A percentile compares a stretch with the other conserved stretches of the same genome.
Conservation (phyloP, 2,888 invertebrate genomes). For the Tanytarsus gracilentus region DNA sequence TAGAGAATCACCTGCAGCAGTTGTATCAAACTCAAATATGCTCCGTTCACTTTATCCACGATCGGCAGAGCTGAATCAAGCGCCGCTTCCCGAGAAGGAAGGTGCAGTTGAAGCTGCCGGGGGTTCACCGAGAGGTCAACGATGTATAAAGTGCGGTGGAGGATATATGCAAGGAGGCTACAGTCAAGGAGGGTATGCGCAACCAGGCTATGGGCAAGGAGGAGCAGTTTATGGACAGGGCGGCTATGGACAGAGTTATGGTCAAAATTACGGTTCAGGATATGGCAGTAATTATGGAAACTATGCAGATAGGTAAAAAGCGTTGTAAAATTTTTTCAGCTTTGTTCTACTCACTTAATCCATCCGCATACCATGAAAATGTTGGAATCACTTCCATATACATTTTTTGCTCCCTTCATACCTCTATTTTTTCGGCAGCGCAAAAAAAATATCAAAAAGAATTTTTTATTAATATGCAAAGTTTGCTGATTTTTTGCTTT, state of each 20-base stretch:
- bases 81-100: neutral
- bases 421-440: no score
- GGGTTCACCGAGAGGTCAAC: neutral
- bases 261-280: no score
- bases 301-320: slow-evolving; percentile 17
- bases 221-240: neutral
- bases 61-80: slow-evolving; percentile 10
- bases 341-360: neutral
- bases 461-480: no score
- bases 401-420: no score
- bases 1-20: neutral
- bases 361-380: neutral
- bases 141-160: neutral
- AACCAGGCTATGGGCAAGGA: neutral
- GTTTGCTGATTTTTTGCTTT: neutral
- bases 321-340: neutral
- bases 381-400: no score
- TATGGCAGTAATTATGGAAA: neutral
- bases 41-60: slow-evolving; percentile 10
- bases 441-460: no score
- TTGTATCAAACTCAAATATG: neutral
- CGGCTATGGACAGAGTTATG: neutral
- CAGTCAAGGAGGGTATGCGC: neutral
- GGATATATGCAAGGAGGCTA: neutral
- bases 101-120: neutral